phyloP scores from a whole-genome alignment of 2,888 invertebrate species.

The Cheilosia variabilis region DNA sequence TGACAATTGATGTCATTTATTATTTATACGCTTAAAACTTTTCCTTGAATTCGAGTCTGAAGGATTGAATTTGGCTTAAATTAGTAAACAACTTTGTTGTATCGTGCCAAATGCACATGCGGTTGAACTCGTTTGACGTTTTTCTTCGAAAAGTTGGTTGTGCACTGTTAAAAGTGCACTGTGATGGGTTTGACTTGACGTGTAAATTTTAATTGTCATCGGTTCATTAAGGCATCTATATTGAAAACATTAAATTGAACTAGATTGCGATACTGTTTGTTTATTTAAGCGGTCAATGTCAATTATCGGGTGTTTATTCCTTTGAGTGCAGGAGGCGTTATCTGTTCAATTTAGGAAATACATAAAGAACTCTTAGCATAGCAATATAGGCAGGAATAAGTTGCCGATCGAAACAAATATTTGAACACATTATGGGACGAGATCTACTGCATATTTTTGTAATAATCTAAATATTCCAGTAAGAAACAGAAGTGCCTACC shows the following conservation, averaged over 20 bases:
- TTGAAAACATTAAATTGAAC: neutral
- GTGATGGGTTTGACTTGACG: neutral
- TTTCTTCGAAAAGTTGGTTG: conserved; percentile 13
- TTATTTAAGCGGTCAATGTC: neutral
- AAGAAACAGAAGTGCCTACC: too few species aligned
- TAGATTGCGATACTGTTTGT: neutral
- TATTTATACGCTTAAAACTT: conserved; percentile 67
- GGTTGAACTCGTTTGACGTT: conserved; percentile 35
- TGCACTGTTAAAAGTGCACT: conserved; percentile 30
- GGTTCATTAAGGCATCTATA: neutral
- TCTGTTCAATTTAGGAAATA: too few species aligned
- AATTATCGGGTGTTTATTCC: too few species aligned
- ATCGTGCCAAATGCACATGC: conserved; percentile 28
- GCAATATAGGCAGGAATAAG: too few species aligned
- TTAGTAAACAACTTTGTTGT: conserved; percentile 70
- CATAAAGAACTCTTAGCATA: too few species aligned
- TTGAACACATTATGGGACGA: too few species aligned
- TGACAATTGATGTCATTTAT: conserved; percentile 73
- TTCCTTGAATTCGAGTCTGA: conserved; percentile 32
- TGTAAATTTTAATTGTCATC: conserved; percentile 60
- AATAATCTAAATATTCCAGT: too few species aligned
- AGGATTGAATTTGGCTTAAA: conserved; percentile 50
- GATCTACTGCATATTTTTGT: too few species aligned
- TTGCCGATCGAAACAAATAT: too few species aligned
- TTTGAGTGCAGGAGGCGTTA: too few species aligned